Percentiles rank a stretch among this genome's conserved stretches.
These are phyloP conservation scores for Numida meleagris DNA, from an alignment of 2,113 vertebrate genomes.

Conservation along the genomic window DNA sequence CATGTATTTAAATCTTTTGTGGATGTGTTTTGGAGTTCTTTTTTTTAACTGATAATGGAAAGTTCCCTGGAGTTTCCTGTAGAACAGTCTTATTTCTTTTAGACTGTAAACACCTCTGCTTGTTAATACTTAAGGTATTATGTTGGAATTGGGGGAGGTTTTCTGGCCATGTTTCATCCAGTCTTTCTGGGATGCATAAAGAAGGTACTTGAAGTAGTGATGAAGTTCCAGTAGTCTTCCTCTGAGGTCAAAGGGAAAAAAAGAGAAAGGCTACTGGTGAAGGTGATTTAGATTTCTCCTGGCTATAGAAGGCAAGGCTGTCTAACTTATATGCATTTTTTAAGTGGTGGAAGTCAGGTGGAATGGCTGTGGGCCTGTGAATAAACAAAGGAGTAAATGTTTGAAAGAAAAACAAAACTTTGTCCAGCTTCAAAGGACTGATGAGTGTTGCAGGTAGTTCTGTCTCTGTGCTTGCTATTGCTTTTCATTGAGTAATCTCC, in stretches of 20 bases:
- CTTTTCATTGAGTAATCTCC: not conserved
- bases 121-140: not conserved
- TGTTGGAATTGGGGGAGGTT: not conserved
- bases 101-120: not conserved
- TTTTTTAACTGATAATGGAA: not conserved
- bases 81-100: not conserved
- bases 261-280: not conserved
- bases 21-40: not conserved
- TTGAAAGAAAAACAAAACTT: not conserved
- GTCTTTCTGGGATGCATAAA: not conserved
- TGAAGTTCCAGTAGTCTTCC: not conserved
- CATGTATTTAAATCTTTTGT: not conserved
- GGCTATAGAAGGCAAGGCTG: not conserved
- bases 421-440: not conserved
- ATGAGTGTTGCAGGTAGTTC: not conserved
- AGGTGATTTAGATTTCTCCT: not conserved
- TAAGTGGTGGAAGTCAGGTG: not conserved
- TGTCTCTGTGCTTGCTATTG: conserved; percentile 32
- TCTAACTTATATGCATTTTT: not conserved
- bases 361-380: not conserved
- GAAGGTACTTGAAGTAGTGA: not conserved
- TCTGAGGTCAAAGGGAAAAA: not conserved
- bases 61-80: not conserved
- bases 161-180: not conserved
- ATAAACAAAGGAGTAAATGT: not conserved